A percentile compares a stretch with the other conserved stretches of the same genome.
phyloP scores from a whole-genome alignment of 2,888 invertebrate species.

The Caenorhabditis becei region DNA sequence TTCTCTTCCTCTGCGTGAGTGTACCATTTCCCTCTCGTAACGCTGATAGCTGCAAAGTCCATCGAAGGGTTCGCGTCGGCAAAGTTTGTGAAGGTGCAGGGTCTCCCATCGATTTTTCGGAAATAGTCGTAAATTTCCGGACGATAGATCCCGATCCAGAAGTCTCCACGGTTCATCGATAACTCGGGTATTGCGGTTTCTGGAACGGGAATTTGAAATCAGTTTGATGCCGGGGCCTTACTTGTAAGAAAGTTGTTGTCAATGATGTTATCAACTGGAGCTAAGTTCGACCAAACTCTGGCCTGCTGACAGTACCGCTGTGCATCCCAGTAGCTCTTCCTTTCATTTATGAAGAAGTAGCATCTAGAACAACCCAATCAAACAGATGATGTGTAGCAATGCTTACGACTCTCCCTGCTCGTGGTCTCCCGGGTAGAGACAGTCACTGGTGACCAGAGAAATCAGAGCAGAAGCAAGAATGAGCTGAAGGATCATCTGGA shows the following conservation, averaged over 20 bases:
- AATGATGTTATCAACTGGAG: neutral
- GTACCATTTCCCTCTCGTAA: constrained; percentile 16
- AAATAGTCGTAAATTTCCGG: constrained; percentile 18
- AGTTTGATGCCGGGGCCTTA: neutral
- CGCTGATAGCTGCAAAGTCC: constrained; percentile 8
- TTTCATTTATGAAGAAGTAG: constrained; percentile 12
- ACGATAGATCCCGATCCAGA: constrained; percentile 33
- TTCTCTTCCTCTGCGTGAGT: constrained; percentile 4
- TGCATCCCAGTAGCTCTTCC: constrained; percentile 3
- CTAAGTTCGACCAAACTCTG: constrained; percentile 26
- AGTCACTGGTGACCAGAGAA: neutral
- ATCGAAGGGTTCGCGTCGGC: constrained; percentile 16
- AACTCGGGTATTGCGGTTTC: constrained; percentile 6
- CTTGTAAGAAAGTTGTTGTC: constrained; percentile 13
- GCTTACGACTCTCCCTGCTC: constrained; percentile 16
- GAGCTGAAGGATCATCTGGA: constrained; percentile 23
- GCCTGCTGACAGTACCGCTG: neutral
- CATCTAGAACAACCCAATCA: constrained; percentile 12
- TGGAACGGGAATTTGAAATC: neutral
- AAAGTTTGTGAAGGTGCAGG: constrained; percentile 13
- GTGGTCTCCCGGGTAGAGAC: neutral
- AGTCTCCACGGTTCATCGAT: neutral
- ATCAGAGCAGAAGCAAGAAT: constrained; percentile 17
- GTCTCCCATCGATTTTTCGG: neutral
- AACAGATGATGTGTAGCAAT: neutral